Evolutionary conservation across 1,140 invertebrate species (phyloP).

Genomic region (Andrena cerasifolii): DNA sequence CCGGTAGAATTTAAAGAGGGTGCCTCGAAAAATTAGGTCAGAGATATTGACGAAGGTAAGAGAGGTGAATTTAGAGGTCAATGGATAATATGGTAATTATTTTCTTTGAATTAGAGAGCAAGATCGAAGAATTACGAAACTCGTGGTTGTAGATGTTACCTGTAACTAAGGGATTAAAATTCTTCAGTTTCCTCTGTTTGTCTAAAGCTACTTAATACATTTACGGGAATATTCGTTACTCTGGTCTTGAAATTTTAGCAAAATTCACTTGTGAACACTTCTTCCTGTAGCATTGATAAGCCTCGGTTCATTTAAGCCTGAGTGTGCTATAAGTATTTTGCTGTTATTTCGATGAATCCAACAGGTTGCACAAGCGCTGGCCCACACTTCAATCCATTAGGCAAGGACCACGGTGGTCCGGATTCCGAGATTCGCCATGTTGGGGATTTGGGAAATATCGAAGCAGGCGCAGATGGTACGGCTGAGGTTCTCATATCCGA

Average conservation of each 20-base stretch:
- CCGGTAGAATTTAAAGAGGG: too few species aligned
- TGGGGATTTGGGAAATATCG: constrained; percentile 96
- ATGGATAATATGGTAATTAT: constrained; percentile 5
- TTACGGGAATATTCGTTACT: too few species aligned
- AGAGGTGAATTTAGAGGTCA: constrained; percentile 6
- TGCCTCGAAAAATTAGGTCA: too few species aligned
- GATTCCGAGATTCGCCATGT: constrained; percentile 89
- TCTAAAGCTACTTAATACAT: background rate
- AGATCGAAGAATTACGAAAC: background rate
- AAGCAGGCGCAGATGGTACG: constrained; percentile 87
- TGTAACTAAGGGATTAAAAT: background rate
- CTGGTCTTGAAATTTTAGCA: background rate
- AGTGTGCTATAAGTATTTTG: too few species aligned
- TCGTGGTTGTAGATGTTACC: constrained; percentile 7
- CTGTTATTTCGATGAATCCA: constrained; percentile 12
- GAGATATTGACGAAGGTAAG: background rate
- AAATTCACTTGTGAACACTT: background rate
- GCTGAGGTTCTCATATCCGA: constrained; percentile 92
- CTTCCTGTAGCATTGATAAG: too few species aligned
- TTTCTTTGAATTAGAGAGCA: background rate
- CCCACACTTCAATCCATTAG: constrained; percentile 96
- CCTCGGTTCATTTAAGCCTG: too few species aligned
- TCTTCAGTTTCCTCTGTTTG: background rate
- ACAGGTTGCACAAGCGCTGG: constrained; percentile 96
- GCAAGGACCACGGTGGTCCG: constrained; percentile 94